Base-by-base conservation (phyloP, 2,888 invertebrate genomes). In the Cheiracanthium punctorium region DNA sequence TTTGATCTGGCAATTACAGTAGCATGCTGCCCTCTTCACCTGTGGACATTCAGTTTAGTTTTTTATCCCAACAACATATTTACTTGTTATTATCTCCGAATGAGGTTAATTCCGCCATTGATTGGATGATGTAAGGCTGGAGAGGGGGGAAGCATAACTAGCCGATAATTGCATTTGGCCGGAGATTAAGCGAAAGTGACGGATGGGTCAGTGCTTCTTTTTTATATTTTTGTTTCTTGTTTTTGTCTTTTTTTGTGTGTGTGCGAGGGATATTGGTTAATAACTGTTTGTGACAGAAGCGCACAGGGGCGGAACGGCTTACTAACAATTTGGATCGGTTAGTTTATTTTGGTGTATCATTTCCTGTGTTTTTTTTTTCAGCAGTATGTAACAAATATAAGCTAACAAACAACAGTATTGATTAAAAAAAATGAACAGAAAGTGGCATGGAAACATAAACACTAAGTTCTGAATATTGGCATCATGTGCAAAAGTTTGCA, bases 1-100 rank as follows among this genome's bases (percentile, higher is more conserved):
- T 79, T 58, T 79, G 77, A 79, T 79, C 77, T 70, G 29, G 20
- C 65, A 76, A 76, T 76, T 41, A 33, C 67, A 29, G 41, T 43
- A 20, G 29, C 2, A 12, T 29, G 41, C 37, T 37, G 71, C 71
- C 71, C 71, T 71, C 71, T 71, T 71, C 71, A 71, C 71, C 71
- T 71, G 71, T 58, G 58, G 58, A 58, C 58, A 58, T 20, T n/a
- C 58, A 24, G 24, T 58, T 58, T 17, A 17, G 8, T 48, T 10
- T 7, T 37, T 48, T 17, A 10, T 70, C 37, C 70, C 43, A 43
- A 71, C 41, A 41, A 43, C 43, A 24, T 71, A 71, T 71, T 71
- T 41, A 71, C 43, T 37, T 43, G 71, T 29, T 71, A 71, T 71
- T 71, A 71, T 71, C 71, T 71, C 24, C 28, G 12, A 20, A 28